Base-by-base conservation (phyloP, 2,888 invertebrate genomes). In the Galerucella pusilla region DNA sequence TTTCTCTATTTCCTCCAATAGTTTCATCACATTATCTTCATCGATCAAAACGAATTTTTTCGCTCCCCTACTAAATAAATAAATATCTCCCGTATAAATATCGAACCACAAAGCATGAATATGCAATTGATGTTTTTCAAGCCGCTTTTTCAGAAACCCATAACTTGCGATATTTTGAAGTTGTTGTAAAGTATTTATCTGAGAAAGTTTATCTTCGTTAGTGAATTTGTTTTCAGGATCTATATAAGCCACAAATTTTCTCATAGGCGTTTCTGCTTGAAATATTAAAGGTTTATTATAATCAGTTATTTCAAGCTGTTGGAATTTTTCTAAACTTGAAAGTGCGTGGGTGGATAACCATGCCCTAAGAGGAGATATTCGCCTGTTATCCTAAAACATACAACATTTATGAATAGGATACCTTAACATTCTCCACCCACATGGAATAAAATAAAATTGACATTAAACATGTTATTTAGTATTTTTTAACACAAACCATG, bases 31-130 rank as follows among this genome's bases (percentile, higher is more conserved):
- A 45, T 92, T 94, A 1, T 91, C 88, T 88, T 98, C 97, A 84
- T 96, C 95, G 74, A 98, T 94, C 80, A 94, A 92, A 16, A 97
- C 90, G 87, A 97, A 98, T 75, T 90, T 89, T 87, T 97, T 97
- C 61, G 93, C 92, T 45, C 93, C 92, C 82, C 97, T 91, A 85
- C 97, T 97, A 85, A 98, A 98, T 87, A 96, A 96, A 87, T 96
- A 97, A 83, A 98, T 95, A 87, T 98, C 97, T 0, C 97, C 98
- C 0, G 97, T 96, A 86, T 97, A 97, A 86, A 99, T 96, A 86
- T 98, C 98, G 86, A 98, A 98, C 98, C 98, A 99, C 57, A 99
- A 89, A 0, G 98, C 98, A 84, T 97, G 97, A 79, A 98, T 94
- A 83, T 96, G 95, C 60, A 97, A 89, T 85, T 96, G 92, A 82